Evolutionary conservation across 2,113 vertebrate species (phyloP), one percentile per base, ranked within the genome.

Genomic region (Psettodes erumei): DNA sequence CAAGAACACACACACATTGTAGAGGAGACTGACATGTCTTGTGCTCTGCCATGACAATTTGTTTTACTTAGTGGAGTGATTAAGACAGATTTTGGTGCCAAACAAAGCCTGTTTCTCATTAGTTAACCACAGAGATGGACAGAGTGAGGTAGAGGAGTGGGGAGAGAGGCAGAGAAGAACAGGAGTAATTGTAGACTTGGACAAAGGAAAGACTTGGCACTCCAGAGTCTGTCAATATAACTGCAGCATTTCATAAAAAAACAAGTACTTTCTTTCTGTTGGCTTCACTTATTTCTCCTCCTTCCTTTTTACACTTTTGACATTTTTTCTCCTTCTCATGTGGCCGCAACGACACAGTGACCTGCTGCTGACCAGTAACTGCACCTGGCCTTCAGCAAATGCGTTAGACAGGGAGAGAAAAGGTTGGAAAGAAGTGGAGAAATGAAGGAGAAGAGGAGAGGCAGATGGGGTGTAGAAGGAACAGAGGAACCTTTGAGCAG

Each of bases 401-500:
- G 65, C 0, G 16, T 83, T 15, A 71, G 69, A 79, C 4, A 12
- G 11, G 37, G 55, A 53, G 4, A 47, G 69, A 58, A 67, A 55
- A 65, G 1, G 18, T 25, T 21, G 21, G 25, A 21, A 51, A 33
- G 66, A 40, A 8, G 21, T 63, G 23, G 9, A 47, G 55, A 35
- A 18, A 43, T 37, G 6, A n/a, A 40, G 32, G 48, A 60, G 42
- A 37, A 75, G 30, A 60, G 73, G 56, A 71, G 70, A 68, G 79
- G 45, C 42, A 74, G 84, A 81, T 76, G 74, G 71, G 15, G 61
- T 21, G 76, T 38, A 35, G 66, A 69, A 65, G 54, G 67, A 79
- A 43, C 35, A 67, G 61, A 33, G 27, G 45, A 64, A 78, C 71
- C 53, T 85, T 63, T 85, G 61, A 64, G 74, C 75, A 54, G 30